These are phyloP conservation scores for Chirona hameri DNA, from an alignment of 2,888 invertebrate genomes.

Conservation along the genomic window DNA sequence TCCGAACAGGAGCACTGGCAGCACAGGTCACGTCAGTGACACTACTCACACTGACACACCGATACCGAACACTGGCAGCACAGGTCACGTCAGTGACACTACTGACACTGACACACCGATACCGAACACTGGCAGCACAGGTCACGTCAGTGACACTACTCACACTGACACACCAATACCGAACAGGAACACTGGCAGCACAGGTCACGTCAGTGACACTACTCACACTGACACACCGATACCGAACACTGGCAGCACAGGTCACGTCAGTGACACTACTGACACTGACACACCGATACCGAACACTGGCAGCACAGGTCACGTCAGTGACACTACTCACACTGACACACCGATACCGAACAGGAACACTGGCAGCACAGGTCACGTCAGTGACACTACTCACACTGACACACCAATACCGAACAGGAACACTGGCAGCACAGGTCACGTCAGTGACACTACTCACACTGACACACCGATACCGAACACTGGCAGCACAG, in stretches of 20 bases:
- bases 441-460: too few species aligned
- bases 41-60: conserved; percentile 82
- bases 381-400: conserved; percentile 45
- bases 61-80: conserved; percentile 77
- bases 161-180: conserved; percentile 96
- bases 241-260: conserved; percentile 69
- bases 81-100: too few species aligned
- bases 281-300: conserved; percentile 89
- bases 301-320: conserved; percentile 61
- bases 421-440: conserved; percentile 69
- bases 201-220: too few species aligned
- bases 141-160: conserved; percentile 45
- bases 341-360: conserved; percentile 94
- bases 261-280: too few species aligned
- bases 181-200: conserved; percentile 69
- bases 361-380: conserved; percentile 58
- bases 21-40: too few species aligned
- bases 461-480: conserved; percentile 92
- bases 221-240: conserved; percentile 92
- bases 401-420: conserved; percentile 96
- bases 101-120: conserved; percentile 71
- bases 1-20: conserved; percentile 77
- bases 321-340: conserved; percentile 57
- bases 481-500: conserved; percentile 69
- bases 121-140: conserved; percentile 69